Evolutionary conservation across 2,113 vertebrate species (phyloP), one percentile per base, ranked within the genome.

Genomic region (Chaetorhynchus papuensis): DNA sequence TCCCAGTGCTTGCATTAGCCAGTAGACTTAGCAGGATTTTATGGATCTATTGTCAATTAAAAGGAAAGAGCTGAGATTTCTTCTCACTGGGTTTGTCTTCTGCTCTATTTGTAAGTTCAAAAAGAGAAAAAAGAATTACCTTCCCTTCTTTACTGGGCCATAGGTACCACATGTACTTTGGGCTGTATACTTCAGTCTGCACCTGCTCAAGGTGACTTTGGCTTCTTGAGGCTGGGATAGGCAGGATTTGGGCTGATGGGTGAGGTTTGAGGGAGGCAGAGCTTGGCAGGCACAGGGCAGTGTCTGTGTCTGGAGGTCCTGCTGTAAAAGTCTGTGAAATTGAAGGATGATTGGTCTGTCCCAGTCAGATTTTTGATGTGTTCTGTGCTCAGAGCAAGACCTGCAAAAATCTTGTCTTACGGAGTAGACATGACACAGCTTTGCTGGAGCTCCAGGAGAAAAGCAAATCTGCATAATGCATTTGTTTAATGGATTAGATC

Each of bases 401-500:
- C n/a, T 47, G 56, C n/a, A 39, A 63, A 75, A 57, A 10, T 28
- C 81, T 28, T 19, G 39, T 76, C 19, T 60, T 5, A 13, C 20
- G 26, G 68, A 33, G 61, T 49, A 64, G 54, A 27, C 10, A 42
- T 44, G 54, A 26, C 37, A 54, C 26, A 26, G 56, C 56, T 82
- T 77, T 61, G 45, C 14, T 85, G 42, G 26, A 83, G 52, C 49
- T 93, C n/a, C 41, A 59, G 87, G 35, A 54, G 63, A 57, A 87
- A 72, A 80, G 37, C 74, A 80, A 24, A 87, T 83, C 77, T 94
- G 59, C 15, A 3, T 82, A 80, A 85, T 91, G 50, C 39, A 69
- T 91, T 89, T 93, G 53, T 94, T 89, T 66, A 78, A 68, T 41
- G 68, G 65, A 90, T 94, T 87, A 94, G 42, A 52, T 80, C 57